A percentile compares a stretch with the other conserved stretches of the same genome.
phyloP scores from a whole-genome alignment of 1,140 invertebrate genomes.

The Globodera ellingtonae region DNA sequence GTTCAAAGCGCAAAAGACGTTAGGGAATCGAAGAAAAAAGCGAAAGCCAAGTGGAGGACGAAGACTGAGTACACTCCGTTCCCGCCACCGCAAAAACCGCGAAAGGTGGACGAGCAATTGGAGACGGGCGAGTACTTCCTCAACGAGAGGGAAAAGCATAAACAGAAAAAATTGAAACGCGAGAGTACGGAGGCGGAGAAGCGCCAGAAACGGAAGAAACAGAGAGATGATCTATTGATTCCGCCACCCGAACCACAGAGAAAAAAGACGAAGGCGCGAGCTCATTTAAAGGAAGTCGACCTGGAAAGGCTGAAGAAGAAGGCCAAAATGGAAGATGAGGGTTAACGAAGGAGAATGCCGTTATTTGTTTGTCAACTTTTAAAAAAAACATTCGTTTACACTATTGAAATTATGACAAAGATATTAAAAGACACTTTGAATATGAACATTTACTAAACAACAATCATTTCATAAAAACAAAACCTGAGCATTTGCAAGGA shows the following conservation, averaged over 20 bases:
- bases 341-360: not conserved
- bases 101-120: slow-evolving; percentile 86
- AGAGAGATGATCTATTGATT: slow-evolving; percentile 34
- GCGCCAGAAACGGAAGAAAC: slow-evolving; percentile 31
- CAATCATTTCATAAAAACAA: too few relatives aligned
- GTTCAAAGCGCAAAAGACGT: slow-evolving; percentile 71
- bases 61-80: slow-evolving; percentile 96
- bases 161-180: slow-evolving; percentile 32
- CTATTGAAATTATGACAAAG: too few relatives aligned
- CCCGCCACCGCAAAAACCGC: slow-evolving; percentile 80
- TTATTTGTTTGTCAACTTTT: too few relatives aligned
- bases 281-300: slow-evolving; percentile 33
- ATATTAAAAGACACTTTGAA: too few relatives aligned
- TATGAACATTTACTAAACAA: too few relatives aligned
- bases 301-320: slow-evolving; percentile 53
- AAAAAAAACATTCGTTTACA: too few relatives aligned
- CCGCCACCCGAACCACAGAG: slow-evolving; percentile 32
- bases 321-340: slow-evolving; percentile 28
- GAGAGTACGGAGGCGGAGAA: slow-evolving; percentile 28
- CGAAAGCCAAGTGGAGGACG: slow-evolving; percentile 70
- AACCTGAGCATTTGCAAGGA: not conserved
- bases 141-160: slow-evolving; percentile 68
- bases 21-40: slow-evolving; percentile 82
- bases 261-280: slow-evolving; percentile 23
- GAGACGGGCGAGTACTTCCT: slow-evolving; percentile 96